Base-by-base conservation (phyloP, 2,113 vertebrate species). In the Anguilla rostrata region DNA sequence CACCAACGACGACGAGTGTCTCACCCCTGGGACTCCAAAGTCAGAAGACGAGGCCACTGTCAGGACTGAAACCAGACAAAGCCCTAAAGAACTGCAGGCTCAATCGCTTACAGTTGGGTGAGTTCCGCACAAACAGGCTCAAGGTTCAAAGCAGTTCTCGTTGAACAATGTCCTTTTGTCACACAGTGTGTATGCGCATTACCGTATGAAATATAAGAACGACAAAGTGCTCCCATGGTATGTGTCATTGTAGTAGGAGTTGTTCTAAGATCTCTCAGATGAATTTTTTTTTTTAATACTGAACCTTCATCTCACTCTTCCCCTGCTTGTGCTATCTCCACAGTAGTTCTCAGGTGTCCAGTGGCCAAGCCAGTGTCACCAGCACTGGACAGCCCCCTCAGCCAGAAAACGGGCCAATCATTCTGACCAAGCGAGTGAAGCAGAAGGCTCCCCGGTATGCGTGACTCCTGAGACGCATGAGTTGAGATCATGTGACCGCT, bases 361-460 rank as follows among this genome's bases (percentile, higher is more conserved):
- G 14, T 2, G 46, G 56, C 49, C 75, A 41, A 12, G 40, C 39
- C 6, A 16, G 34, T 34, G 40, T 20, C 43, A 5, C 0, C 87
- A 78, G 63, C 91, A 4, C 86, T 75, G 0, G 63, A 87, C 39
- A 90, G 85, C 0, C 92, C 88, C 1, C 88, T 87, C 63, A 90
- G 89, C 8, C 46, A 15, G 81, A 15, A 22, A 82, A 34, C 18
- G 85, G 40, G n/a, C 15, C 39, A 88, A 43, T 82, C 12, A 2
- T 83, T 9, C 40, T 83, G 57, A 39, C 8, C 22, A 92, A 90
- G 39, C 49, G 53, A 15, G 9, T 40, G 63, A 94, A 86, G 41
- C 89, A 89, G 41, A 94, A 93, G 88, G 92, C 7, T 0, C 95
- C 94, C 0, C 93, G 94, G 95, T 95, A 86, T 78, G 81, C 18